A percentile compares a stretch with the other conserved stretches of the same genome.
phyloP scores from a whole-genome alignment of 2,797 vertebrate genomes.

The Gymnoscopelus microlampas region DNA sequence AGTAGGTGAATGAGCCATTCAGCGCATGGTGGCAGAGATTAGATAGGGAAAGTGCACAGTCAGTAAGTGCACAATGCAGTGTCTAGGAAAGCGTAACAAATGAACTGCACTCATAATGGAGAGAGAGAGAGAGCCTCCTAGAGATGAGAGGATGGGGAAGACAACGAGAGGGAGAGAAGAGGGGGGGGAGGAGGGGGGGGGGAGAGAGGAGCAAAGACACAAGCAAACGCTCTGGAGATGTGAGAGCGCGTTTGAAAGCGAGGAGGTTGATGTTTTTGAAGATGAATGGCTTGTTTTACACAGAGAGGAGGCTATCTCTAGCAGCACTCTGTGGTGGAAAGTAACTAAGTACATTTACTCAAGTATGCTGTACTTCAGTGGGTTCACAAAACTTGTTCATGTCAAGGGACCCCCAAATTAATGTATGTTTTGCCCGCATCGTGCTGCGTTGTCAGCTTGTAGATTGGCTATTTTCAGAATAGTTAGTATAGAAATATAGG shows the following conservation, averaged over 20 bases:
- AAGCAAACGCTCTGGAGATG: too few relatives aligned
- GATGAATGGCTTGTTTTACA: slow-evolving; percentile 57
- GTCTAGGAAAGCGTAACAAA: slow-evolving; percentile 73
- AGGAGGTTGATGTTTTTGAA: slow-evolving; percentile 74
- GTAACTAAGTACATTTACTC: too few relatives aligned
- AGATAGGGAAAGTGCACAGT: slow-evolving; percentile 73
- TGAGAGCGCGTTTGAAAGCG: slow-evolving; percentile 56
- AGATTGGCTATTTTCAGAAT: too few relatives aligned
- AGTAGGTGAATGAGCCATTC: slow-evolving; percentile 72
- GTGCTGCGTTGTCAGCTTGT: too few relatives aligned
- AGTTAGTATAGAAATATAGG: too few relatives aligned
- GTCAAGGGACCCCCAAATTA: too few relatives aligned
- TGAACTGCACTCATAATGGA: slow-evolving; percentile 68
- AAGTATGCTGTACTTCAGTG: too few relatives aligned
- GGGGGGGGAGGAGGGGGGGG: not conserved
- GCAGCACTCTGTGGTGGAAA: too few relatives aligned
- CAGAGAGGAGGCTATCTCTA: slow-evolving; percentile 31
- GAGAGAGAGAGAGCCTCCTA: slow-evolving; percentile 38
- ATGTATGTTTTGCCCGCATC: too few relatives aligned
- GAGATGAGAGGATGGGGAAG: not conserved
- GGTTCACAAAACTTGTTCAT: too few relatives aligned
- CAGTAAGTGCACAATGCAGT: slow-evolving; percentile 38
- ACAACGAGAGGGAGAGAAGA: not conserved
- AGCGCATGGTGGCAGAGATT: slow-evolving; percentile 65
- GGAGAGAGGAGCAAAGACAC: not conserved